Evolutionary conservation across 2,888 invertebrate genomes (phyloP).

Genomic region (Eupeodes luniger): DNA sequence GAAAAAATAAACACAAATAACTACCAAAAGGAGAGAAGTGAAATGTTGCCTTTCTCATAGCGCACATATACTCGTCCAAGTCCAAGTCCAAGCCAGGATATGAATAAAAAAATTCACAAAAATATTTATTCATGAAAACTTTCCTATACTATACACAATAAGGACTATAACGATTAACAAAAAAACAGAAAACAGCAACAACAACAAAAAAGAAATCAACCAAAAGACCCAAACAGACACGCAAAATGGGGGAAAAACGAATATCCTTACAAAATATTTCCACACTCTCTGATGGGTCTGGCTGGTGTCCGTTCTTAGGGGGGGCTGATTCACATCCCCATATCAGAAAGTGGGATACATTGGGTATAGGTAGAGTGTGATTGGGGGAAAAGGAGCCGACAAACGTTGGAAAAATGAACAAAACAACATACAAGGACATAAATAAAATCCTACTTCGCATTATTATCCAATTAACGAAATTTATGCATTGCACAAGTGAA

Average conservation of each 20-base stretch:
- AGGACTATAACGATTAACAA: constrained; percentile 35
- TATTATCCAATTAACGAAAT: constrained; percentile 77
- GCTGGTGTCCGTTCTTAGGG: constrained; percentile 5
- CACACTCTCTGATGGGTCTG: background rate
- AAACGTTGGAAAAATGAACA: constrained; percentile 49
- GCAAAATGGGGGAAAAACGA: constrained; percentile 19
- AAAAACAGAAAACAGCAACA: constrained; percentile 6
- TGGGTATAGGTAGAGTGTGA: background rate
- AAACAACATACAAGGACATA: constrained; percentile 71
- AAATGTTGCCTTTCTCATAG: constrained; percentile 54
- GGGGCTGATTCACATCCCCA: background rate
- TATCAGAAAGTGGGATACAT: no score
- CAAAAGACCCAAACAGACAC: constrained; percentile 31
- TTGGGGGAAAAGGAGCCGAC: constrained; percentile 28
- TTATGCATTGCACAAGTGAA: constrained; percentile 74
- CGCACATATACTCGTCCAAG: background rate
- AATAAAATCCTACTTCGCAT: constrained; percentile 76
- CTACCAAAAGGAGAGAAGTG: constrained; percentile 41
- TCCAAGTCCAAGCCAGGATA: constrained; percentile 37
- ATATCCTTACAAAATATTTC: constrained; percentile 57
- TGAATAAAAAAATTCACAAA: constrained; percentile 58
- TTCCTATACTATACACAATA: constrained; percentile 8
- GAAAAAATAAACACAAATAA: constrained; percentile 3
- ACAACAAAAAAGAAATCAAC: background rate
- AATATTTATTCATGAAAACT: constrained; percentile 61